Evolutionary conservation across 2,888 invertebrate species (phyloP), one percentile per base, ranked within the genome.

Genomic region (Gonocerus acuteangulatus): DNA sequence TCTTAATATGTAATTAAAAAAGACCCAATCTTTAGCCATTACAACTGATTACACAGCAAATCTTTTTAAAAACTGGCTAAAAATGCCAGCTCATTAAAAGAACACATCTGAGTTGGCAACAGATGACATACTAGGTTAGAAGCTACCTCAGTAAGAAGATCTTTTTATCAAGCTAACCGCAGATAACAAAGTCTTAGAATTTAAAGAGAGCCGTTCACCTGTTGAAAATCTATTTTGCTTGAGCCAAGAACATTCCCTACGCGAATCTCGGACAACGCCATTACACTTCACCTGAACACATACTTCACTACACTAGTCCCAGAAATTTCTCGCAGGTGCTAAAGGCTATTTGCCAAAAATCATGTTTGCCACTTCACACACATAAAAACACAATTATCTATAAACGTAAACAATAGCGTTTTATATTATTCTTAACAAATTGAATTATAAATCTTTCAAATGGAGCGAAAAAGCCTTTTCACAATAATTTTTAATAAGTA

Each of bases 181-280:
- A n/a, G n/a, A n/a, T n/a, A n/a, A n/a, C n/a, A n/a, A n/a, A n/a
- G n/a, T n/a, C n/a, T n/a, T n/a, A n/a, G n/a, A n/a, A n/a, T n/a
- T n/a, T n/a, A n/a, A n/a, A 27, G 27, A 4, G 27, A 48, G 48
- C 16, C 47, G 32, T 48, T 45, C 39, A 66, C 66, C 64, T 66
- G 62, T 59, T 64, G 64, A 61, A 66, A 66, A 52, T 66, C 66
- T 27, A 63, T 60, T 52, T 65, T 62, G 54, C 49, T 64, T 48
- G 62, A 47, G 21, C 47, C 54, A 18, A 66, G 58, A 51, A 66
- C 64, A 59, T 66, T 66, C 51, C 64, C 64, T 52, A 66, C 49
- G 49, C 65, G 65, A 48, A 65, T 63, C 48, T 65, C 63, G 22
- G 66, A 66, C 57, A 66, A 48, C 36, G 66, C 66, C 66, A 66